Conservation (phyloP, 2,797 vertebrate species). For the Ammospiza maritima region DNA sequence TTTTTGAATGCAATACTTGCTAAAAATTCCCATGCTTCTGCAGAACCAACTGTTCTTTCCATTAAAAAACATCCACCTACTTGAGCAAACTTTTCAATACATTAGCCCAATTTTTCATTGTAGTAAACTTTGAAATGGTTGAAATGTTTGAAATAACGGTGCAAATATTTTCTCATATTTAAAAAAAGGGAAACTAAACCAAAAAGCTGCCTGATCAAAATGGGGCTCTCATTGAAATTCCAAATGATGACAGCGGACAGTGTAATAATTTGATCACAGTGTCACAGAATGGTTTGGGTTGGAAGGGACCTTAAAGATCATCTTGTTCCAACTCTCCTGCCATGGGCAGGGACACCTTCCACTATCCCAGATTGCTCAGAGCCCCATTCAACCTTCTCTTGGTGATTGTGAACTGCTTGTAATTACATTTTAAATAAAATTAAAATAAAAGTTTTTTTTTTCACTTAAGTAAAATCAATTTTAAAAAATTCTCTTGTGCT, state of each 20-base stretch:
- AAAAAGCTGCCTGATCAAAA: neutral
- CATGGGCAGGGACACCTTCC: neutral
- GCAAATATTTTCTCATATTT: neutral
- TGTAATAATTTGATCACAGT: neutral
- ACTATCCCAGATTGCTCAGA: neutral
- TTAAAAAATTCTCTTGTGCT: neutral
- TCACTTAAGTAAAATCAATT: neutral
- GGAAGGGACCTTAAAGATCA: neutral
- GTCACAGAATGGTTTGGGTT: neutral
- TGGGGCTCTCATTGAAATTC: neutral
- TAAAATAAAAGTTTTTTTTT: neutral
- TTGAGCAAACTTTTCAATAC: conserved; percentile 30
- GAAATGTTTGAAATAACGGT: neutral
- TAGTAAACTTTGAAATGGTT: neutral
- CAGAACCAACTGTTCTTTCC: conserved; percentile 45
- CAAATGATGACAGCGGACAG: neutral
- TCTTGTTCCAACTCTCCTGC: neutral
- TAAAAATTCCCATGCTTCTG: conserved; percentile 57
- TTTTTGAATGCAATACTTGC: conserved; percentile 25
- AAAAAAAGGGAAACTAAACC: neutral
- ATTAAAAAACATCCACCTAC: conserved; percentile 33
- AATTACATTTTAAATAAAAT: neutral
- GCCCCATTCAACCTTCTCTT: neutral
- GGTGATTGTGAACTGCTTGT: neutral
- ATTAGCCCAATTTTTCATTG: neutral